phyloP scores from a whole-genome alignment of 2,888 invertebrate species.

The Mycalesis mineus region DNA sequence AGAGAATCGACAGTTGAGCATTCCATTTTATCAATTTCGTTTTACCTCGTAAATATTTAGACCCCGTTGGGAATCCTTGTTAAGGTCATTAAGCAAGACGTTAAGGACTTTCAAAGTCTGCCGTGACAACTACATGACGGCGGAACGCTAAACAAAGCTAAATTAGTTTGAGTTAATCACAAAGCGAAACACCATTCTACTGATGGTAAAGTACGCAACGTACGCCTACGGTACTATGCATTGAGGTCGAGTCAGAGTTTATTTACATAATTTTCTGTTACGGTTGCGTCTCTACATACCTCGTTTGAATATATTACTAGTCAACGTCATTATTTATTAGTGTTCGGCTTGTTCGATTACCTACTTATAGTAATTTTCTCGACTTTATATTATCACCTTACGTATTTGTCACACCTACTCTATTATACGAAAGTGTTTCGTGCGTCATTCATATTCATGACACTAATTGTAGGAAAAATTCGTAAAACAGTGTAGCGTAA shows the following conservation, averaged over 20 bases:
- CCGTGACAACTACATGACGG: no score
- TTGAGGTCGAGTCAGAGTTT: slow-evolving; percentile 21
- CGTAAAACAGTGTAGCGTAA: background rate
- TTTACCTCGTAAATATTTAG: no score
- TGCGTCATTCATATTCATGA: background rate
- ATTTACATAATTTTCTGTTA: slow-evolving; percentile 31
- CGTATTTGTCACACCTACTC: background rate
- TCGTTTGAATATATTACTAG: background rate
- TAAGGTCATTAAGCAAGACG: no score
- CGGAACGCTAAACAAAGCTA: no score
- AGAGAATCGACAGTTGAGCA: no score
- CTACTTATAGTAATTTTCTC: background rate
- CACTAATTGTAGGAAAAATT: slow-evolving; percentile 1
- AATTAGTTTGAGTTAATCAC: background rate
- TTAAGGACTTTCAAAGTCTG: no score
- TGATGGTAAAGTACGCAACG: slow-evolving; percentile 5
- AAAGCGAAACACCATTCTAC: slow-evolving; percentile 6
- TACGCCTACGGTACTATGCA: slow-evolving; percentile 19
- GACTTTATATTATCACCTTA: background rate
- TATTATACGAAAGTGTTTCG: background rate
- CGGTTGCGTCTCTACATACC: background rate
- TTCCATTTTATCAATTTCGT: no score
- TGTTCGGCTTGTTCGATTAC: background rate
- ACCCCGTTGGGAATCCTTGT: no score
- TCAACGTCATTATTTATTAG: background rate